Percentiles rank a stretch among this genome's conserved stretches.
Conservation (phyloP, 2,113 vertebrate species). For the Echinops telfairi region DNA sequence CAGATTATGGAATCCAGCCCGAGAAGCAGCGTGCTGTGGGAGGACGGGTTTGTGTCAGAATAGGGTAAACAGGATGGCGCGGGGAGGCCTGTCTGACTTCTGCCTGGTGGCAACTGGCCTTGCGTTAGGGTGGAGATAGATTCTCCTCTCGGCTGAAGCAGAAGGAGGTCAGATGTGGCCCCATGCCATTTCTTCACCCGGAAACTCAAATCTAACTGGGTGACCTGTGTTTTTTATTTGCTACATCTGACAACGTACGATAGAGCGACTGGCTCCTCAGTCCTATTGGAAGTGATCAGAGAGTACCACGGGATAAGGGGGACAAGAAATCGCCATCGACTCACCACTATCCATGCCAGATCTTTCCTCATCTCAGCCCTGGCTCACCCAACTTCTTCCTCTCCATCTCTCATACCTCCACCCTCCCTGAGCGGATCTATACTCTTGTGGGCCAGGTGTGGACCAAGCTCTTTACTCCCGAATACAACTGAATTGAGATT, state of each 20-base stretch:
- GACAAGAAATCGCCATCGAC: not conserved
- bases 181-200: too few relatives aligned
- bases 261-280: not conserved
- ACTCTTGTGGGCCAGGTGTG: not conserved
- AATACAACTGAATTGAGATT: not conserved
- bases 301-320: not conserved
- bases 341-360: not conserved
- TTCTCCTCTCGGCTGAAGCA: too few relatives aligned
- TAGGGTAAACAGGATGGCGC: too few relatives aligned
- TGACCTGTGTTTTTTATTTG: not conserved
- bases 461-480: not conserved
- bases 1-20: too few relatives aligned
- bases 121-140: too few relatives aligned
- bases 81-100: too few relatives aligned
- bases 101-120: too few relatives aligned
- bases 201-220: slow-evolving; percentile 10
- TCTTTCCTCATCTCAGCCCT: not conserved
- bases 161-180: too few relatives aligned
- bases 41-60: too few relatives aligned
- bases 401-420: not conserved
- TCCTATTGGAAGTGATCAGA: not conserved
- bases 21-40: too few relatives aligned
- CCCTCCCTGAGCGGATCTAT: not conserved
- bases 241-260: not conserved
- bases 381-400: not conserved